Evolutionary conservation across 2,113 vertebrate genomes (phyloP), one percentile per base, ranked within the genome.

Genomic region (Euleptes europaea): DNA sequence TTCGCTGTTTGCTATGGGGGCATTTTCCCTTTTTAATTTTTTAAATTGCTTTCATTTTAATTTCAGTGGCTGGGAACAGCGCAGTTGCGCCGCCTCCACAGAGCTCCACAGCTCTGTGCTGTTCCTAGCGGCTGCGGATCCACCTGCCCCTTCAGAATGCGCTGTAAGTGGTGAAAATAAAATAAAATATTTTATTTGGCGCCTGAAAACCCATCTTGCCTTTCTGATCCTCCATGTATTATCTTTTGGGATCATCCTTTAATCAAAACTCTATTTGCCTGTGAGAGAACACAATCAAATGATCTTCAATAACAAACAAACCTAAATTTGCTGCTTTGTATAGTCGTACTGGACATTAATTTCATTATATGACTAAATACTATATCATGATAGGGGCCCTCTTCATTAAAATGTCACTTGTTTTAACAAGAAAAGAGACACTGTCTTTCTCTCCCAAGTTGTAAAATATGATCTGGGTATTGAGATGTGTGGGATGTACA

Each of bases 331-430:
- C 92, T 88, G 88, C 91, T 95, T 95, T 95, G 80, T 94, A 93
- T 93, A 94, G 95, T 95, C 94, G 95, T 90, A 94, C 88, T 93
- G 92, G 91, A 89, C 94, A 94, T 93, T 95, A 94, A 95, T 96
- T 95, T 94, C 89, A 91, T 95, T 93, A 91, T 88, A 67, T 92
- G 94, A 91, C 95, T 92, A 88, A 86, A 92, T 94, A 94, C 95
- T 95, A 92, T 94, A 94, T 92, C 92, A 94, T 95, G 87, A 94
- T 93, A 90, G 92, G 86, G 94, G 93, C 94, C 94, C 87, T 95
- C 94, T 94, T 96, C 94, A 96, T 96, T 96, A 95, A 96, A 97
- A 96, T 93, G 92, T 93, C 93, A 95, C 96, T 95, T 95, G 95
- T 95, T 96, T 95, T 95, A 94, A 95, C 91, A 95, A 95, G 91